Evolutionary conservation across 2,888 invertebrate species (phyloP).

Genomic region (Ectemnius continuus): DNA sequence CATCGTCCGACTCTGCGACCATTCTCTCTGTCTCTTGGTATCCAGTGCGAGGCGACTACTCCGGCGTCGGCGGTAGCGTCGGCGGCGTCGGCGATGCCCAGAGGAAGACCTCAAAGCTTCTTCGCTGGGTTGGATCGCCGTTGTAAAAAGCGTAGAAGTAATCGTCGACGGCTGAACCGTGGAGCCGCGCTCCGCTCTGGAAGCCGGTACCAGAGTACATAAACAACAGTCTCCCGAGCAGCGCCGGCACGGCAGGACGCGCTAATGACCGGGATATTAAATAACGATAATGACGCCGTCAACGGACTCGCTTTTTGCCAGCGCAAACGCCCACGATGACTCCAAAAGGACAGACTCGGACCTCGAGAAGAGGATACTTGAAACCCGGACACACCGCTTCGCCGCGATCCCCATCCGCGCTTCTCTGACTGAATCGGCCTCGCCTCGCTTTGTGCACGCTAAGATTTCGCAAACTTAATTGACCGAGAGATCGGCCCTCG

Average conservation of each 20-base stretch:
- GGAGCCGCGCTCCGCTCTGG: constrained; percentile 52
- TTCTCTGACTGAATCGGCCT: too few relatives aligned
- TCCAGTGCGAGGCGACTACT: constrained; percentile 37
- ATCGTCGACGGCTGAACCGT: constrained; percentile 37
- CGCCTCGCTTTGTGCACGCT: constrained; percentile 29
- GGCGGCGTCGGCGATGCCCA: constrained; percentile 22
- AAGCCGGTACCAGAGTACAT: constrained; percentile 66
- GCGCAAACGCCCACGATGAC: constrained; percentile 55
- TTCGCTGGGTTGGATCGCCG: constrained; percentile 22
- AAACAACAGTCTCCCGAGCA: constrained; percentile 72
- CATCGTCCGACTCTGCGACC: constrained; percentile 60
- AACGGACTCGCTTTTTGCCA: constrained; percentile 65
- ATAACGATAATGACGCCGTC: constrained; percentile 76
- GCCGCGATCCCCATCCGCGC: too few relatives aligned
- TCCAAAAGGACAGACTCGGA: constrained; percentile 4
- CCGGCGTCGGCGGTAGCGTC: constrained; percentile 25
- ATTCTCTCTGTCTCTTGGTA: constrained; percentile 37
- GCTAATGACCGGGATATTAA: constrained; percentile 78
- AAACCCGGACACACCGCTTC: too few relatives aligned
- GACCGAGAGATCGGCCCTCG: constrained; percentile 64
- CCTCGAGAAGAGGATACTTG: constrained; percentile 7
- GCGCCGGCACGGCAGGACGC: constrained; percentile 70
- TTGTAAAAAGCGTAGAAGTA: constrained; percentile 55
- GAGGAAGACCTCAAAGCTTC: constrained; percentile 59
- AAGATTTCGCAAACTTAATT: constrained; percentile 74